Evolutionary conservation across 2,797 vertebrate species (phyloP), one percentile per base, ranked within the genome.

Genomic region (Vespertilio murinus): DNA sequence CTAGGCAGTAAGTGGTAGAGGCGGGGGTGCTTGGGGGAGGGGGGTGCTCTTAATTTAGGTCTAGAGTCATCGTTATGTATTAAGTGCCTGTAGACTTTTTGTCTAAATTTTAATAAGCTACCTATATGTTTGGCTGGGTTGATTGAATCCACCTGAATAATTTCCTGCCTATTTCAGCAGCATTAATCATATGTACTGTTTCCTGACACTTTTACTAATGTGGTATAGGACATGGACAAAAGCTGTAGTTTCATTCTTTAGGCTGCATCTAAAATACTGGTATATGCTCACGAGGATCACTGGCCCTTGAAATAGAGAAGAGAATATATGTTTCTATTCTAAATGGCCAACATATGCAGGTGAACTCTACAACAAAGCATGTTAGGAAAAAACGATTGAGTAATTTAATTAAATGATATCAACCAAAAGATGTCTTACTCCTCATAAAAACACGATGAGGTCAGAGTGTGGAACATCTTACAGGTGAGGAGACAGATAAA

Each of bases 141-240:
- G 96, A 97, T 97, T 97, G 96, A 97, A 97, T 96, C 96, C 97
- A 97, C 96, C 97, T 97, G 97, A 97, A 97, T 97, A 97, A 97
- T 97, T 97, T 97, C 97, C 97, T 97, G 97, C 95, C 93, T 85
- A 92, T 96, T 97, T 95, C 95, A 97, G 94, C 94, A 91, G 95
- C 97, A 97, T 97, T 97, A 97, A 97, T 97, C 97, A 97, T 96
- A 90, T 16, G 92, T 42, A 86, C 94, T 92, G 56, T 95, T 95
- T 93, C 92, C 86, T 92, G 96, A 97, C 97, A 97, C 96, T 97
- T 97, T 95, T 94, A 96, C 96, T 97, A 96, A 96, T 93, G 95
- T 93, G 93, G 88, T 84, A 56, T 71, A 92, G 88, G 90, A 95
- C 86, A 61, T 22, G 49, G 94, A 93, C 96, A 93, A 89, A 96